Percentiles rank a stretch among this genome's conserved stretches.
phyloP scores from a whole-genome alignment of 2,797 vertebrate species.

The Aselliscus stoliczkanus region DNA sequence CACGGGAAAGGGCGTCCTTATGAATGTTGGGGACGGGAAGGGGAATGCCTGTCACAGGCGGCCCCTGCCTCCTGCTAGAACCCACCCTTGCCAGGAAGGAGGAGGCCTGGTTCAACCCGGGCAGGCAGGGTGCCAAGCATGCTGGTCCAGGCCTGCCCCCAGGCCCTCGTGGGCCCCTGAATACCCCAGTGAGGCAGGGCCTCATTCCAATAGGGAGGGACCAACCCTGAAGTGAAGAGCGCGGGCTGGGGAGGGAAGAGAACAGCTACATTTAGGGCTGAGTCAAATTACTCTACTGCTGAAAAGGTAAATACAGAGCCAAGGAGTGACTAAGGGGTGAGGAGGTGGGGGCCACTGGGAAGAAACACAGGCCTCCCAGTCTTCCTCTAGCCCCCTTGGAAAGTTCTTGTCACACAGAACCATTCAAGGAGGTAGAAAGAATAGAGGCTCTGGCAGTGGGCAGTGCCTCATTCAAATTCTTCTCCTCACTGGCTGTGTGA shows the following conservation, averaged over 20 bases:
- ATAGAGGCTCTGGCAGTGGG: background rate
- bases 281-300: background rate
- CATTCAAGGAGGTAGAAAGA: background rate
- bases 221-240: background rate
- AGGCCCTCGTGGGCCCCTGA: slow-evolving; percentile 69
- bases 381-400: background rate
- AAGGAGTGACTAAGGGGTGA: background rate
- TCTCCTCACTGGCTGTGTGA: background rate
- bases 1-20: background rate
- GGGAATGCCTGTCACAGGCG: background rate
- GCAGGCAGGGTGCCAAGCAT: slow-evolving; percentile 66
- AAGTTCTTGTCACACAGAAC: background rate
- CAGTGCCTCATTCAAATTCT: background rate
- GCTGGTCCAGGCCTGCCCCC: slow-evolving; percentile 72
- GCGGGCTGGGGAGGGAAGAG: background rate
- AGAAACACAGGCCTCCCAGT: background rate
- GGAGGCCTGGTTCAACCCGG: slow-evolving; percentile 19
- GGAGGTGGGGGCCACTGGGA: background rate
- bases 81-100: slow-evolving; percentile 45
- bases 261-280: background rate
- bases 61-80: slow-evolving; percentile 10
- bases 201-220: slow-evolving; percentile 65
- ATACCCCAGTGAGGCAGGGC: slow-evolving; percentile 58
- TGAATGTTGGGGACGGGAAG: background rate
- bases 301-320: background rate